Base-by-base conservation (phyloP, 2,113 vertebrate species). In the Ptychochromis oligacanthus region DNA sequence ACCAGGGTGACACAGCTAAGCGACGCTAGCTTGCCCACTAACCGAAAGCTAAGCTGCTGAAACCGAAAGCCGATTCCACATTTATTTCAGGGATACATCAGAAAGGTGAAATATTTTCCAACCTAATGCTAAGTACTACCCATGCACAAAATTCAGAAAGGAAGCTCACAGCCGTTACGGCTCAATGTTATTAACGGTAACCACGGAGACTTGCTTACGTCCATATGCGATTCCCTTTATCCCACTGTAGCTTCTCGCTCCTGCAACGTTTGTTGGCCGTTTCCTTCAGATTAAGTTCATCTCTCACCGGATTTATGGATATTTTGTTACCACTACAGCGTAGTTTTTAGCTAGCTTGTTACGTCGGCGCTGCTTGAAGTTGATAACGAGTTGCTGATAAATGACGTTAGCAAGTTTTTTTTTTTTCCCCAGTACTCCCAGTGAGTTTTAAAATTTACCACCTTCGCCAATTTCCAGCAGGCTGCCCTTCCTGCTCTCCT, bases 1-100 rank as follows among this genome's bases (percentile, higher is more conserved):
- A 87, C 4, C 34, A 88, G 59, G 60, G 86, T 90, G 89, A 92
- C 88, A 87, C 83, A 77, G 88, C 77, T 89, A 40, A 81, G 82
- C 80, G 10, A 3, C 2, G 74, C 79, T 84, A 86, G 84, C 91
- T 55, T 18, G 17, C 56, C 5, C 7, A 59, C 9, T 17, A 70
- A 57, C 70, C 18, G 80, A 77, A 31, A 77, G 76, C 79, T 74
- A 82, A 84, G 22, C 59, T 6, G 9, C 52, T 14, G 31, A 12
- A 9, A 57, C 13, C 46, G 7, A 46, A 55, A 57, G 11, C 26
- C 57, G 77, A 38, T 64, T 82, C 72, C 70, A 75, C 43, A 36
- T 81, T 74, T 6, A 38, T 20, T 6, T 38, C 15, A 28, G 8
- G 12, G 31, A 80, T 43, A 18, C 31, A 3, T 22, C 24, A 34